Evolutionary conservation across 2,113 vertebrate genomes (phyloP).

Genomic region (Clarias macrocephalus): DNA sequence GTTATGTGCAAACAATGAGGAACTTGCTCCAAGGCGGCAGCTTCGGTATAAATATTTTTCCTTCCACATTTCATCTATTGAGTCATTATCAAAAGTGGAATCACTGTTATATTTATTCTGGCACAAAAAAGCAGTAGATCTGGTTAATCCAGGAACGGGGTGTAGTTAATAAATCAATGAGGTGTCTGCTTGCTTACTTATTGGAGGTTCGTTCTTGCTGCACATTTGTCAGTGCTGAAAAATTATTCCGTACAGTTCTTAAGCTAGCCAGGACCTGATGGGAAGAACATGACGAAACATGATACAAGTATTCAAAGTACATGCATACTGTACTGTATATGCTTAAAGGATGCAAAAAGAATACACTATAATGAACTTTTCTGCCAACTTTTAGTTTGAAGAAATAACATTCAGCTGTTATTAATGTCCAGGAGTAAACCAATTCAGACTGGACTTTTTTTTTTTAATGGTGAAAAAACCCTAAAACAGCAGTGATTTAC

Average conservation of each 20-base stretch:
- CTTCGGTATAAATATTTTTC: not conserved
- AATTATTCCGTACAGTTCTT: slow-evolving; percentile 97
- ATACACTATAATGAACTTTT: not conserved
- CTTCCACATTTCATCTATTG: not conserved
- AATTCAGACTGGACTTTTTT: not conserved
- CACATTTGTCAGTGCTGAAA: slow-evolving; percentile 96
- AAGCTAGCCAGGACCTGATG: slow-evolving; percentile 94
- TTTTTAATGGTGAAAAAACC: no score
- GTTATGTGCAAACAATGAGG: not conserved
- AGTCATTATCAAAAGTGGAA: not conserved
- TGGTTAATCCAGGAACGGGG: not conserved
- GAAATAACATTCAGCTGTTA: not conserved
- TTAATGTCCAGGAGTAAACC: not conserved
- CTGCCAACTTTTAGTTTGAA: not conserved
- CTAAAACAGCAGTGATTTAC: not conserved
- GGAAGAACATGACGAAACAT: slow-evolving; percentile 21
- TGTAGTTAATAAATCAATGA: not conserved
- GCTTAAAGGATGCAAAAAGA: not conserved
- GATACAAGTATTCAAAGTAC: not conserved
- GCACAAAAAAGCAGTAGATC: not conserved
- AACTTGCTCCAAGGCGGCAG: not conserved
- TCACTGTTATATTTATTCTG: not conserved
- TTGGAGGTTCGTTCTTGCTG: slow-evolving; percentile 91
- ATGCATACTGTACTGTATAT: not conserved
- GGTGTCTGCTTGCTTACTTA: slow-evolving; percentile 80